A percentile compares a stretch with the other conserved stretches of the same genome.
Conservation (phyloP, 2,113 vertebrate species). For the Zosterops borbonicus region DNA sequence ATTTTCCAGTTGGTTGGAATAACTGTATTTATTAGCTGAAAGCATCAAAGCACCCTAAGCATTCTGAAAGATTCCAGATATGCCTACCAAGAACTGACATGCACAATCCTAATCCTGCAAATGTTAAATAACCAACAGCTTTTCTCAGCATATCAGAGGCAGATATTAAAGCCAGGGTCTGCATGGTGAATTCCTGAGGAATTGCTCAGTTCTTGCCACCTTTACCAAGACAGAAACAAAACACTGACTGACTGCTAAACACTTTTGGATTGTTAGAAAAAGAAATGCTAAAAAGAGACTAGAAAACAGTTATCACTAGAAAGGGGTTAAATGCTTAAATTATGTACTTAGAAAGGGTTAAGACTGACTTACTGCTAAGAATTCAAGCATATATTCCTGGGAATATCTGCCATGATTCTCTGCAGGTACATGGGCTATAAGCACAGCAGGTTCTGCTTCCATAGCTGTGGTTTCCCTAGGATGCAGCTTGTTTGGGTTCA, state of each 20-base stretch:
- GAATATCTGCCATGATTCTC: background rate
- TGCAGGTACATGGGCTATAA: background rate
- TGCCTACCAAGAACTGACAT: background rate
- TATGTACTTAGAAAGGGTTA: background rate
- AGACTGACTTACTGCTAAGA: background rate
- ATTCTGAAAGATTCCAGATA: background rate
- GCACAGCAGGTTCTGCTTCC: background rate
- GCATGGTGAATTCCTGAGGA: background rate
- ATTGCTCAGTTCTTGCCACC: background rate
- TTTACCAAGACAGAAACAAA: background rate
- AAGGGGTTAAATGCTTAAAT: background rate
- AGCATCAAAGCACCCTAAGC: background rate
- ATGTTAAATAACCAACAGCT: background rate
- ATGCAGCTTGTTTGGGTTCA: background rate
- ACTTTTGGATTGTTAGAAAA: background rate
- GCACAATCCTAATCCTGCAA: accelerated
- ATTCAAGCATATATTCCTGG: background rate
- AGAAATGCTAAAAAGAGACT: background rate
- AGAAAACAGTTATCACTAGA: background rate
- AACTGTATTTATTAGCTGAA: background rate
- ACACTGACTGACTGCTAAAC: background rate
- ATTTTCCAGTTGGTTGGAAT: background rate
- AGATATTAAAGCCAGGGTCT: background rate
- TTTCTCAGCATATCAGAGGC: background rate
- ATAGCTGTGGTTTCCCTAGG: background rate